A percentile compares a stretch with the other conserved stretches of the same genome.
phyloP scores from a whole-genome alignment of 2,113 vertebrate species.

The Psophia crepitans region DNA sequence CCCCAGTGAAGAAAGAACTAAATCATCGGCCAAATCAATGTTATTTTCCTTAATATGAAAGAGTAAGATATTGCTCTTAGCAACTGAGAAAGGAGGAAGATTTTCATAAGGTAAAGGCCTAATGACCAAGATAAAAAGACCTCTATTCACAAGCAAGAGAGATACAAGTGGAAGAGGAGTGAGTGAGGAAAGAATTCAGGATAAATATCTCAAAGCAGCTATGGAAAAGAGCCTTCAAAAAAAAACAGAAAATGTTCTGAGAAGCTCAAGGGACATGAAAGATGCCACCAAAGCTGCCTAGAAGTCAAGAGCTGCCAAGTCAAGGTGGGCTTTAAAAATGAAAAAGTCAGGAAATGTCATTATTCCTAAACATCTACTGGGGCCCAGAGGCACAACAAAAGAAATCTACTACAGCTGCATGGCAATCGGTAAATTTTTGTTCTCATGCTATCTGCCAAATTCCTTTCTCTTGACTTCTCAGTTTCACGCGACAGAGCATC shows the following conservation, averaged over 20 bases:
- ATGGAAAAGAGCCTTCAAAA: background rate
- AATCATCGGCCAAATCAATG: accelerated
- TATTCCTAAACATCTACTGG: conserved; percentile 26
- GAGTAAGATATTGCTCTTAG: accelerated
- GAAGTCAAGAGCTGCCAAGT: conserved; percentile 49
- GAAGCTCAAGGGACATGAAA: conserved; percentile 19
- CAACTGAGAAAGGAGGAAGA: background rate
- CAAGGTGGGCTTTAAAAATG: background rate
- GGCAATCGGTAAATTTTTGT: conserved; percentile 4
- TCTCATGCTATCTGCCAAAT: conserved; percentile 1
- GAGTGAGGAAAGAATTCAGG: background rate
- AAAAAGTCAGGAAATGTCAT: conserved; percentile 29
- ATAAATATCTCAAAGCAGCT: background rate
- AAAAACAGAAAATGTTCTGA: background rate
- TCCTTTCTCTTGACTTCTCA: background rate
- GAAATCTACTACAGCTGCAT: conserved; percentile 9
- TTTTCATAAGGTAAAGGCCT: background rate
- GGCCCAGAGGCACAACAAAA: conserved; percentile 43
- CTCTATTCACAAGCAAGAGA: background rate
- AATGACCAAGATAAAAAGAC: background rate
- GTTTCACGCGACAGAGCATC: background rate
- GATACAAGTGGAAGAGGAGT: background rate
- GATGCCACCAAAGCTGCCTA: conserved; percentile 38
- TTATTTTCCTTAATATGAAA: background rate
- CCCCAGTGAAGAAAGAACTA: accelerated